Conservation (phyloP, 1,140 invertebrate genomes). For the Matsumurasca onukii region DNA sequence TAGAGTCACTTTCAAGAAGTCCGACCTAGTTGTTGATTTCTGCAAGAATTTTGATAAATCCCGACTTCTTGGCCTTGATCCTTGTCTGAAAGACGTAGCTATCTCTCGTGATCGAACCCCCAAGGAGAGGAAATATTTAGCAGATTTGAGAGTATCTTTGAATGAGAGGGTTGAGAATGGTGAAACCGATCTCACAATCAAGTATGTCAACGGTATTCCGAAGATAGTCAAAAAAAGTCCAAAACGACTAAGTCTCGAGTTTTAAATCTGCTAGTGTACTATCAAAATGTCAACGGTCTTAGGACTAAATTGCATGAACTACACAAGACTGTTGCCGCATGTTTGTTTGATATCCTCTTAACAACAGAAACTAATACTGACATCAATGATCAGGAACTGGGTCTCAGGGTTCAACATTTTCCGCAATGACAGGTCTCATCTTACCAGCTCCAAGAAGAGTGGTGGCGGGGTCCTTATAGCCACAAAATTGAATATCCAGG, state of each 20-base stretch:
- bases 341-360: not conserved
- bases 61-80: not conserved
- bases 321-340: not conserved
- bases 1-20: not conserved
- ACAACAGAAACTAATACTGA: not conserved
- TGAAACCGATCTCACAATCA: not conserved
- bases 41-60: not conserved
- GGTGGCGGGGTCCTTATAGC: not conserved
- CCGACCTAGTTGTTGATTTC: not conserved
- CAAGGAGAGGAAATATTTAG: not conserved
- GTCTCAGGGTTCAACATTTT: not conserved
- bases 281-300: not conserved
- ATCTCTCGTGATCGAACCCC: not conserved
- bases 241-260: not conserved
- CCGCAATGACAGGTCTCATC: too few species aligned
- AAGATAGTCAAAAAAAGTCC: not conserved
- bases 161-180: not conserved
- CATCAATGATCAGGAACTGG: not conserved
- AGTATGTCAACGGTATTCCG: not conserved
- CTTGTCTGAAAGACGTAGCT: not conserved
- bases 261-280: not conserved
- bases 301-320: not conserved
- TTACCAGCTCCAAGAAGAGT: too few species aligned
- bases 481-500: not conserved
- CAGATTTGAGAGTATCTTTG: not conserved